Percentiles rank a stretch among this genome's conserved stretches.
Evolutionary conservation across 2,113 vertebrate genomes (phyloP).

Genomic region (Osmerus mordax): DNA sequence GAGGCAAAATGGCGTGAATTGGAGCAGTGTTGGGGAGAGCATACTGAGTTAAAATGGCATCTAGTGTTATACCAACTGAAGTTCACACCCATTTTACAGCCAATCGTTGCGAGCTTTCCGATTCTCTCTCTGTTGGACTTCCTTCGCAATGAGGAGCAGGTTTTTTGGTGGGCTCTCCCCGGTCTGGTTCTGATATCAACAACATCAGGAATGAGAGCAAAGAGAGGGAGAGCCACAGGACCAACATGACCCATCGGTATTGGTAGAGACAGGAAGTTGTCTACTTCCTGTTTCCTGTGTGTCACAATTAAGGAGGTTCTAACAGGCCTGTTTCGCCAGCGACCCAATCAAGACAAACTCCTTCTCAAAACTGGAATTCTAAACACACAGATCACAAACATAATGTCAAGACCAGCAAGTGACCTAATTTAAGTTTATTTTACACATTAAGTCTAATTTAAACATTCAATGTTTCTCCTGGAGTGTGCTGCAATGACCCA

Average conservation of each 20-base stretch:
- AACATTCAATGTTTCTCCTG: too few species aligned
- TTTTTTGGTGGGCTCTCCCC: slow-evolving; percentile 13
- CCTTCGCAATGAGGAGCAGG: slow-evolving; percentile 36
- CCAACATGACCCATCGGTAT: slow-evolving; percentile 17
- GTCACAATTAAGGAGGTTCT: slow-evolving; percentile 17
- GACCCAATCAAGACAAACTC: slow-evolving; percentile 1
- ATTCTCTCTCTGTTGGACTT: slow-evolving; percentile 21
- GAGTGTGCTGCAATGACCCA: background rate
- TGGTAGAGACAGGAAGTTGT: slow-evolving; percentile 32
- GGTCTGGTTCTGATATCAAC: slow-evolving; percentile 50
- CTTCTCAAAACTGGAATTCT: background rate
- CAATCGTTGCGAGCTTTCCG: background rate
- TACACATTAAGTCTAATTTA: too few species aligned
- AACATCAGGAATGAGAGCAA: slow-evolving; percentile 43
- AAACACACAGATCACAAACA: background rate
- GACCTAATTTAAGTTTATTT: background rate
- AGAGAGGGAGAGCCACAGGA: slow-evolving; percentile 7
- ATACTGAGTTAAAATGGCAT: too few species aligned
- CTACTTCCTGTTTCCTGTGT: slow-evolving; percentile 14
- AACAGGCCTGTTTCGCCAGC: background rate
- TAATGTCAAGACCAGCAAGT: background rate
- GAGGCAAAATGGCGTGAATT: too few species aligned
- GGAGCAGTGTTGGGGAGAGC: too few species aligned
- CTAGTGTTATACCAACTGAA: background rate
- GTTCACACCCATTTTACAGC: background rate